Evolutionary conservation across 2,888 invertebrate species (phyloP), one percentile per base, ranked within the genome.

Genomic region (Argyresthia albistria): DNA sequence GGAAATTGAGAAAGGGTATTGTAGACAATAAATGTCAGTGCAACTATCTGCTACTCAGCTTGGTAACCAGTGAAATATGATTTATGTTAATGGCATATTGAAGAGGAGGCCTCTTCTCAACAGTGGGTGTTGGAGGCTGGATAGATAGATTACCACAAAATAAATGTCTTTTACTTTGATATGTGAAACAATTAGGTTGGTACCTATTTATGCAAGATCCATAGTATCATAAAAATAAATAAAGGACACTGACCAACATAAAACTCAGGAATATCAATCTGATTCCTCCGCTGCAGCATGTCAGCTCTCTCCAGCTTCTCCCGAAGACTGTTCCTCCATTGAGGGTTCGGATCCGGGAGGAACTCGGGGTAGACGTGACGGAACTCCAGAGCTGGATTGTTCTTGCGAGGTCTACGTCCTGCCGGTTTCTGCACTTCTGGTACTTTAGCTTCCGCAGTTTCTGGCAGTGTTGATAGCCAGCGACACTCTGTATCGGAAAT

Each of bases 251-350:
- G 73, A 94, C 95, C 99, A 66, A 98, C 98, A 89, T 98, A 99
- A 88, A 99, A 99, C 75, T 99, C 98, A 0, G 99, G 99, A 58
- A 99, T 93, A 69, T 95, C 93, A 58, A 99, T 89, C 57, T 93
- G 89, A 53, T 63, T 83, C 61, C 98, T 89, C 54, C 99, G 89
- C 55, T 92, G 91, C 36, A 99, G 70, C 99, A 99, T 99, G 73
- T 99, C 99, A 56, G 88, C 81, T 55, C 99, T 89, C 70, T 99
- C 98, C 12, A 99, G 77, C 71, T 93, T 95, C 73, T 99, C 99
- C 53, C 94, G 87, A 0, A 97, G 75, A 9, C 84, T 69, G 79
- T 99, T 97, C 55, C 98, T 89, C 81, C 91, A 92, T 66, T 91
- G 83, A 1, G 92, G 83, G 62, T 93, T 92, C 0, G 97, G 95